Evolutionary conservation across 2,113 vertebrate genomes (phyloP), one percentile per base, ranked within the genome.

Genomic region (Erinaceus europaeus): DNA sequence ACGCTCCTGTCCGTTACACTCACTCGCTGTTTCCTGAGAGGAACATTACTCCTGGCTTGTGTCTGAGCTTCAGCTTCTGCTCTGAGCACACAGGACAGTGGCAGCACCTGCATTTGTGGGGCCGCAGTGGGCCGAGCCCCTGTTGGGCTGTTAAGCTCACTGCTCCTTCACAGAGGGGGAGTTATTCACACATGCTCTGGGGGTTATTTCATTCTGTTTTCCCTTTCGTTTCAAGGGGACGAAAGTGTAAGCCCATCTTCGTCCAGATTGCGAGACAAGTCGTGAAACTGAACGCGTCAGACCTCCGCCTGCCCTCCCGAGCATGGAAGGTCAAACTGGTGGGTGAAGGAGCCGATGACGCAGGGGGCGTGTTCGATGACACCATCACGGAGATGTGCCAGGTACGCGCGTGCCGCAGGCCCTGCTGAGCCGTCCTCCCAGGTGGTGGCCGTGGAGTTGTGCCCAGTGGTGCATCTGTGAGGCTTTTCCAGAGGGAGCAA

Each of bases 301-400:
- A 98, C 86, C 97, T 98, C 72, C 98, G 98, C 32, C 94, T 98
- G 0, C 98, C 98, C 46, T 98, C 98, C 32, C 97, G 98, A 15
- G 98, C 98, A 11, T 98, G 98, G 98, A 98, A 98, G 81, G 98
- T 98, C 73, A 98, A 98, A 71, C 93, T 98, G 78, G 98, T 98
- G 18, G 98, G 98, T 57, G 98, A 98, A 95, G 98, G 98, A 42
- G 98, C 98, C 7, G 98, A 98, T 90, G 98, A 98, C 15, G 98
- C 98, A 0, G 98, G 98, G 20, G 98, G 98, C n/a, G 98, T 98
- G 65, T 98, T 98, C 86, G 98, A 98, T 91, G 98, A 98, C 94
- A 98, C 98, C 3, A 98, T 98, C 76, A 98, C 98, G 50, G 98
- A 98, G 89, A 98, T 98, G 97, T 98, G 98, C 95, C 98, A 98